Percentiles rank a stretch among this genome's conserved stretches.
Conservation (phyloP, 2,797 vertebrate genomes). For the Rhinogobio ventralis region DNA sequence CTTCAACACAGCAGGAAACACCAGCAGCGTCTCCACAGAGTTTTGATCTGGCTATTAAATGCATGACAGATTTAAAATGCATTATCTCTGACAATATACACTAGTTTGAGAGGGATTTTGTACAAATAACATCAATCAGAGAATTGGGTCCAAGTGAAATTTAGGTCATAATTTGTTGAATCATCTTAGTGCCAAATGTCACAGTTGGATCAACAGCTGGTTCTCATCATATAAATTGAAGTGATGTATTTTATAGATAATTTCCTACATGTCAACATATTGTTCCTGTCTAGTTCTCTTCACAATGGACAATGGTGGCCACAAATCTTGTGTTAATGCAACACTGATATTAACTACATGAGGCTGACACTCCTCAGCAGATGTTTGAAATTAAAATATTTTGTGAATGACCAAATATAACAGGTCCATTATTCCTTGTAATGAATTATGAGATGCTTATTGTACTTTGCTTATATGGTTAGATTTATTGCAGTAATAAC, state of each 20-base stretch:
- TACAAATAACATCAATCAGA: conserved; percentile 44
- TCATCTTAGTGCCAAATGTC: conserved; percentile 54
- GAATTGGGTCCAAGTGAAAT: conserved; percentile 37
- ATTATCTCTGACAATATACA: conserved; percentile 37
- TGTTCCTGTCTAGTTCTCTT: conserved; percentile 34
- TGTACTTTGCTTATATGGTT: not conserved
- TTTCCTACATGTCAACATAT: conserved; percentile 57
- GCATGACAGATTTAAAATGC: not conserved
- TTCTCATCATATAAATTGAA: conserved; percentile 59
- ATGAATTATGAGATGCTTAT: conserved; percentile 31
- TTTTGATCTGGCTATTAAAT: conserved; percentile 46
- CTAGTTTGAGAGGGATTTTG: not conserved
- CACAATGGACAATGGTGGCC: conserved; percentile 40
- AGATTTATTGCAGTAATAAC: conserved; percentile 48
- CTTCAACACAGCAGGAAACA: conserved; percentile 26
- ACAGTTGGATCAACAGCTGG: conserved; percentile 61
- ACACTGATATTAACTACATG: conserved; percentile 51
- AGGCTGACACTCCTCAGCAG: conserved; percentile 54
- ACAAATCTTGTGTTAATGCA: conserved; percentile 41
- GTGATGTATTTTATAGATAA: conserved; percentile 57
- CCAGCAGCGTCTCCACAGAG: conserved; percentile 15
- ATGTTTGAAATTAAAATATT: conserved; percentile 61
- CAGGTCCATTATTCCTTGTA: conserved; percentile 3
- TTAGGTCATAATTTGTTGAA: conserved; percentile 47
- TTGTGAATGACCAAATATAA: conserved; percentile 38